phyloP scores from a whole-genome alignment of 1,140 invertebrate species.

The Gonioctena quinquepunctata region DNA sequence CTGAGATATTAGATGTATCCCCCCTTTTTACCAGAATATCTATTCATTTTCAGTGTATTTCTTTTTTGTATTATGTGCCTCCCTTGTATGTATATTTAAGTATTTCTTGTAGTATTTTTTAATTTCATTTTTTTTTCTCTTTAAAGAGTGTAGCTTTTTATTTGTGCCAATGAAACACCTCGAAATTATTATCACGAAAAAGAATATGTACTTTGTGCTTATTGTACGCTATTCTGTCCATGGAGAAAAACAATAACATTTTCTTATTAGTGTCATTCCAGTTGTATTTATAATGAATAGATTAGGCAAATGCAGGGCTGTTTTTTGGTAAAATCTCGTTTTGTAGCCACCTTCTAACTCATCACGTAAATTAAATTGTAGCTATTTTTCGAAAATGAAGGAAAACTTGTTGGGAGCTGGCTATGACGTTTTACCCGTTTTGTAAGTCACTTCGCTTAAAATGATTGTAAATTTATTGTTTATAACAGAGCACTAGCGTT shows the following conservation, averaged over 20 bases:
- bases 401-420: constrained; percentile 5
- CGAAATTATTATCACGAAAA: constrained; percentile 11
- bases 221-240: constrained; percentile 23
- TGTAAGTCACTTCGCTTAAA: constrained; percentile 34
- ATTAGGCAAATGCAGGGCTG: constrained; percentile 47
- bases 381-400: constrained; percentile 19
- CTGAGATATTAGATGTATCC: constrained; percentile 41
- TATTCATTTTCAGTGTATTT: constrained; percentile 21
- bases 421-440: constrained; percentile 24
- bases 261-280: constrained; percentile 52
- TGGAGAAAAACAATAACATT: constrained; percentile 41
- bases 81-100: constrained; percentile 42
- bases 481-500: constrained; percentile 34
- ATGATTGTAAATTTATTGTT: constrained; percentile 36
- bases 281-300: constrained; percentile 48
- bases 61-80: constrained; percentile 45
- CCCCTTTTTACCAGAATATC: constrained; percentile 26
- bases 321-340: constrained; percentile 33
- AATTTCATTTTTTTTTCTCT: constrained; percentile 19
- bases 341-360: background rate
- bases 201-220: constrained; percentile 24
- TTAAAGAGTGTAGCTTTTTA: constrained; percentile 31
- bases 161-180: constrained; percentile 38
- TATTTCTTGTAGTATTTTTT: constrained; percentile 30
- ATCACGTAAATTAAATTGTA: constrained; percentile 6